Conservation (phyloP, 2,113 vertebrate genomes). For the Pogonocichla stellata region DNA sequence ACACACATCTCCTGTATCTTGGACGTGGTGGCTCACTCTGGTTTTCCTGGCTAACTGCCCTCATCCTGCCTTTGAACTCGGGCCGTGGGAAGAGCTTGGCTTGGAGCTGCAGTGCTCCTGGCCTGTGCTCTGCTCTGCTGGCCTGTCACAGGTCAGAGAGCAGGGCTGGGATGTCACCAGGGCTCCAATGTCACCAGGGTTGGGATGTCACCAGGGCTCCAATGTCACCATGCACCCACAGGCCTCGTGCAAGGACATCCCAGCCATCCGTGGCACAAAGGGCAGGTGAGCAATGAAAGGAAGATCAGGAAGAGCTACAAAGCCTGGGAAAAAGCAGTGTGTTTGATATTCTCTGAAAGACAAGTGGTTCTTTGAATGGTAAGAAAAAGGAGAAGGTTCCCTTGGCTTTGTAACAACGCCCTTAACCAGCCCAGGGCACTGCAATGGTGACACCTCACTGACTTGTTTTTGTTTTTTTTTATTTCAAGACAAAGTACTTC, state of each 20-base stretch:
- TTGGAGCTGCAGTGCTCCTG: neutral
- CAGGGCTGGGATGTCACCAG: rapidly evolving
- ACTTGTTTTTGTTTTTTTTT: too few relatives aligned
- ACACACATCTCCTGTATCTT: rapidly evolving
- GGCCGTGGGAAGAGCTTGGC: neutral
- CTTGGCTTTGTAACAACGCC: neutral
- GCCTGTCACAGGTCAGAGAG: neutral
- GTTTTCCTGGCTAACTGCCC: neutral
- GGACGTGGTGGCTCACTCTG: neutral
- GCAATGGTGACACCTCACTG: neutral
- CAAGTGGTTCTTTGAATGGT: neutral
- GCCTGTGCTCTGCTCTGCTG: neutral
- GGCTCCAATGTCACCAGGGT: rapidly evolving
- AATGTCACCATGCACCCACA: rapidly evolving
- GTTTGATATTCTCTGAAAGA: neutral
- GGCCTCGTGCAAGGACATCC: rapidly evolving
- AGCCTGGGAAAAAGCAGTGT: neutral
- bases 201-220: rapidly evolving
- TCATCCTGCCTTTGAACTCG: neutral
- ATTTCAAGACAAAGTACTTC: neutral
- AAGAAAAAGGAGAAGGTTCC: neutral
- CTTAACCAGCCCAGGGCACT: neutral
- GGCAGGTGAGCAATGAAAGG: neutral
- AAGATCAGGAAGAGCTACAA: neutral
- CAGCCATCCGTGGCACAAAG: too few relatives aligned